These are phyloP conservation scores for Tragopan temminckii DNA, from an alignment of 2,797 vertebrate genomes.

Conservation along the genomic window DNA sequence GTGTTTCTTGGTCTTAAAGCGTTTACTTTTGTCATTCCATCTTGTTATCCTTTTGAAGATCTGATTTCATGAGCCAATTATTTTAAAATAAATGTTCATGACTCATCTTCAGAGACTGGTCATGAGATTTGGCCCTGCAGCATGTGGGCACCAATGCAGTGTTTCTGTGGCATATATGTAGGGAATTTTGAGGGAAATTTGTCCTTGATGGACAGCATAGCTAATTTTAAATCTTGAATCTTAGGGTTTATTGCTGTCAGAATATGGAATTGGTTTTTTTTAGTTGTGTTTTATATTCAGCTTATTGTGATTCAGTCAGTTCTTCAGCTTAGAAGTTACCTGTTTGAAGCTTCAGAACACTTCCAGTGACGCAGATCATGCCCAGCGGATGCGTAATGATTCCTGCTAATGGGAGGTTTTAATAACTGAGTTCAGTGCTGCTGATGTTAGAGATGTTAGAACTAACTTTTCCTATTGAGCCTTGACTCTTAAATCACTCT, in stretches of 20 bases:
- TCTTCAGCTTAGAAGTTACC: neutral
- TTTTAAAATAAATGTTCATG: constrained; percentile 22
- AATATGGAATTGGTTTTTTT: neutral
- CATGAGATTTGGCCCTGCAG: neutral
- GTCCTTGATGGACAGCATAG: neutral
- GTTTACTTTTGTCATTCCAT: neutral
- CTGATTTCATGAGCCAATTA: neutral
- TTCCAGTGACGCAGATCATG: neutral
- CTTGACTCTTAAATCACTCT: constrained; percentile 8
- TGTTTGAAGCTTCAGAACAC: neutral
- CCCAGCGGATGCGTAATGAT: neutral
- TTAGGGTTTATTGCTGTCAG: neutral
- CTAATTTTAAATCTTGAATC: neutral
- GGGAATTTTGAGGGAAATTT: neutral
- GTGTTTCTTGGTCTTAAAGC: neutral
- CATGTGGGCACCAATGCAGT: neutral
- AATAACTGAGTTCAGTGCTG: constrained; percentile 27
- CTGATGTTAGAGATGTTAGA: neutral
- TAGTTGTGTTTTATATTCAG: neutral
- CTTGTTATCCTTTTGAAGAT: neutral
- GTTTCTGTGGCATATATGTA: neutral
- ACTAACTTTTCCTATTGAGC: neutral
- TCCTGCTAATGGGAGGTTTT: neutral
- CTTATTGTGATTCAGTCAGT: neutral
- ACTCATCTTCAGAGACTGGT: constrained; percentile 13